Conservation (phyloP, 2,113 vertebrate species). For the Ranitomeya variabilis region DNA sequence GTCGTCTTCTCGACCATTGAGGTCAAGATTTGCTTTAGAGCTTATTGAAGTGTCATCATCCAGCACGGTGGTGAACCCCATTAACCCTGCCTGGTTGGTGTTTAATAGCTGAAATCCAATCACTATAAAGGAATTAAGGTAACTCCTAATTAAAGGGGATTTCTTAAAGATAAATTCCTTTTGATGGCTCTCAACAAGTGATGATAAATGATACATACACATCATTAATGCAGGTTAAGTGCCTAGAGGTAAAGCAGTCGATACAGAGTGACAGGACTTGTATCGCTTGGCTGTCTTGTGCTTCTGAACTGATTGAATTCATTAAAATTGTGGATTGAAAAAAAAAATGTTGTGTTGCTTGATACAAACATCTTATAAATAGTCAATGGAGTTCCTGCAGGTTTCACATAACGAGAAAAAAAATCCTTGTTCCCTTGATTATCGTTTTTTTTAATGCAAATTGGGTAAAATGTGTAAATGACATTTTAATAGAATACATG, state of each 20-base stretch:
- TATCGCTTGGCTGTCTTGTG: not conserved
- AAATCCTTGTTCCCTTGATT: not conserved
- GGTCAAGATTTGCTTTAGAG: too few relatives aligned
- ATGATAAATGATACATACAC: not conserved
- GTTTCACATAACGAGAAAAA: not conserved
- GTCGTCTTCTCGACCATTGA: too few relatives aligned
- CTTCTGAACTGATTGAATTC: not conserved
- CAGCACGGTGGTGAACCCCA: too few relatives aligned
- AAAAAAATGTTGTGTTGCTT: not conserved
- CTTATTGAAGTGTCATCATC: too few relatives aligned
- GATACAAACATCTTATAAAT: not conserved
- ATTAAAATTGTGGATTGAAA: not conserved
- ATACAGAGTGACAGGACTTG: not conserved
- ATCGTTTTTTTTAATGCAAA: not conserved
- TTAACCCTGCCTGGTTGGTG: too few relatives aligned
- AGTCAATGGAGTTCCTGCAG: not conserved
- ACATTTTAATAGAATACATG: not conserved
- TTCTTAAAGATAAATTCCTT: not conserved
- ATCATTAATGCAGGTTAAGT: not conserved
- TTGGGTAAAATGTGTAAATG: not conserved
- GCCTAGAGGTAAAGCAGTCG: not conserved
- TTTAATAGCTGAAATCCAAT: too few relatives aligned
- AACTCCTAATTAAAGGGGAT: not conserved
- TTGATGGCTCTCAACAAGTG: not conserved
- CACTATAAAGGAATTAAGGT: too few relatives aligned